phyloP scores from a whole-genome alignment of 1,140 invertebrate species.

The Eumaeus atala region DNA sequence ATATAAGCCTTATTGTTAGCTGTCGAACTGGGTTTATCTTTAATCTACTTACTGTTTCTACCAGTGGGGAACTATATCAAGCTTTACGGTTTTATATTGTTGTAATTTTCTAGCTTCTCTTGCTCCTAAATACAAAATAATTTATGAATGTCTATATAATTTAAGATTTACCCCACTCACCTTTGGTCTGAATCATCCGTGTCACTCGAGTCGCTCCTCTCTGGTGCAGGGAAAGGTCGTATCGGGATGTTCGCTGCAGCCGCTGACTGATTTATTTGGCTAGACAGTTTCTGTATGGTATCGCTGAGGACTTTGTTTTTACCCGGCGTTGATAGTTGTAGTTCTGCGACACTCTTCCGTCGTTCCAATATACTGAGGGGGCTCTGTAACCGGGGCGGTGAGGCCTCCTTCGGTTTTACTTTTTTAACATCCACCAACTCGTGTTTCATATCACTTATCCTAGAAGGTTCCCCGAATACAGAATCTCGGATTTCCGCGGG shows the following conservation, averaged over 20 bases:
- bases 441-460: slow-evolving; percentile 45
- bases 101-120: too few relatives aligned
- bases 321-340: slow-evolving; percentile 47
- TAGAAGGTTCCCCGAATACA: slow-evolving; percentile 60
- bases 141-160: too few relatives aligned
- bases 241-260: slow-evolving; percentile 45
- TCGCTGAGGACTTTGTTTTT: slow-evolving; percentile 76
- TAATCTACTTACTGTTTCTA: too few relatives aligned
- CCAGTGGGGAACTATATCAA: too few relatives aligned
- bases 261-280: slow-evolving; percentile 67
- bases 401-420: slow-evolving; percentile 47
- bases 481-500: slow-evolving; percentile 40
- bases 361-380: slow-evolving; percentile 56
- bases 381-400: slow-evolving; percentile 48
- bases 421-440: slow-evolving; percentile 52
- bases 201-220: slow-evolving; percentile 74
- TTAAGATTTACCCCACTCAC: slow-evolving; percentile 51
- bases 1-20: too few relatives aligned
- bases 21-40: too few relatives aligned
- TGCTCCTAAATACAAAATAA: too few relatives aligned
- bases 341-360: slow-evolving; percentile 53
- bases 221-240: slow-evolving; percentile 51
- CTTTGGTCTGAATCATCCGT: slow-evolving; percentile 84
- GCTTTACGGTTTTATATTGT: too few relatives aligned
- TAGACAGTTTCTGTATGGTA: slow-evolving; percentile 76